A percentile compares a stretch with the other conserved stretches of the same genome.
phyloP scores from a whole-genome alignment of 2,113 vertebrate species.

The Reinhardtius hippoglossoides region DNA sequence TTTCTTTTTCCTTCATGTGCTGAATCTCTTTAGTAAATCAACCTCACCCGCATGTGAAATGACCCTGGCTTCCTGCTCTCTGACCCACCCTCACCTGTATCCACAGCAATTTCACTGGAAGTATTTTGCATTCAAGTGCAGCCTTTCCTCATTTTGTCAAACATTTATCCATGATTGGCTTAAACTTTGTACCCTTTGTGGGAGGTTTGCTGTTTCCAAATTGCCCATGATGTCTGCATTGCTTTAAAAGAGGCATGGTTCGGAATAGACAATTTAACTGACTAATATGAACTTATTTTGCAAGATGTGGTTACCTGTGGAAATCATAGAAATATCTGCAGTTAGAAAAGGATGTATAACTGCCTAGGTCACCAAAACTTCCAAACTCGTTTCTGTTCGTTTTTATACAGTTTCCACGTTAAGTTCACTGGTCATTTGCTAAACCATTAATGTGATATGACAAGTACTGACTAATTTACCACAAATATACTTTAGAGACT shows the following conservation, averaged over 20 bases:
- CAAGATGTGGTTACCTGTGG: not conserved
- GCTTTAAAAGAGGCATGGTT: conserved; percentile 78
- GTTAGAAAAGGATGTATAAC: too few relatives aligned
- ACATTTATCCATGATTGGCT: not conserved
- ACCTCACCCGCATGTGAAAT: conserved; percentile 41
- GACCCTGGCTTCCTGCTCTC: not conserved
- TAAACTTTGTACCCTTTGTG: not conserved
- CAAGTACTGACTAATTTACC: too few relatives aligned
- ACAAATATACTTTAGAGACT: too few relatives aligned
- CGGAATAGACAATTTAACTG: conserved; percentile 40
- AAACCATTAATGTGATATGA: too few relatives aligned
- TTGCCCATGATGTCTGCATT: conserved; percentile 73
- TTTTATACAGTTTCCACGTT: too few relatives aligned
- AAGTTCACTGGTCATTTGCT: too few relatives aligned
- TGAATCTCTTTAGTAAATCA: conserved; percentile 32
- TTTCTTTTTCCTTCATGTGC: conserved; percentile 79
- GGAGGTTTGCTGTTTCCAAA: not conserved
- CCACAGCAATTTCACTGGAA: conserved; percentile 16
- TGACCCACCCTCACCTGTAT: not conserved
- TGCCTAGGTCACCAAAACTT: too few relatives aligned
- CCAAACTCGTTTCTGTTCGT: too few relatives aligned
- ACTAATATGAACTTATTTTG: not conserved
- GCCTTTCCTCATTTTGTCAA: not conserved
- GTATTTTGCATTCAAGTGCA: conserved; percentile 10
- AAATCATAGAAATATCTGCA: too few relatives aligned